A percentile compares a stretch with the other conserved stretches of the same genome.
Conservation (phyloP, 1,140 invertebrate genomes). For the Drosophila carrolli region DNA sequence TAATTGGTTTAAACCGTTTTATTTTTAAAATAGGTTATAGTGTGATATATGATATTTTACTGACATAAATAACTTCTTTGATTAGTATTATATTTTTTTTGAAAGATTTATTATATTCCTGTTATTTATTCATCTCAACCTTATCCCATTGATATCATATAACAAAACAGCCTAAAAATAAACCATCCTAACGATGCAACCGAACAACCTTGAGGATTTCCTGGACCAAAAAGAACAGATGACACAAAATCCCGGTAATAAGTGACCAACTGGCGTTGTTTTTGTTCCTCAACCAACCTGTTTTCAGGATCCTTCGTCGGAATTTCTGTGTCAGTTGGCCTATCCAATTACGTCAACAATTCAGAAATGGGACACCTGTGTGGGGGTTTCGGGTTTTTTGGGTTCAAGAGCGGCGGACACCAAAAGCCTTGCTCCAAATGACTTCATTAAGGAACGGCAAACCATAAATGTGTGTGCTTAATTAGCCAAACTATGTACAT, state of each 20-base stretch:
- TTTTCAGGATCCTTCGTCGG: conserved; percentile 26
- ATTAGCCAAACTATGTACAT: conserved; percentile 54
- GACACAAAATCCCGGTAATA: conserved; percentile 18
- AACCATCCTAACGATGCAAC: neutral
- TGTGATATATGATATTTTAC: too few species aligned
- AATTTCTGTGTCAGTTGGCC: conserved; percentile 46
- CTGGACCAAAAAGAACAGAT: conserved; percentile 18
- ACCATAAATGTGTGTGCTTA: conserved; percentile 33
- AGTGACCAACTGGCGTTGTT: conserved; percentile 41
- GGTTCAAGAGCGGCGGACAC: conserved; percentile 4
- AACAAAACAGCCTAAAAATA: conserved; percentile 19
- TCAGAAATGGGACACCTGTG: conserved; percentile 65
- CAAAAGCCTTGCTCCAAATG: conserved; percentile 27
- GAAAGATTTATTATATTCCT: neutral
- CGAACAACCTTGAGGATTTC: conserved; percentile 40
- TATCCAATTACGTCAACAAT: conserved; percentile 76
- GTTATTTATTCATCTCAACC: neutral
- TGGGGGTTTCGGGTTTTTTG: conserved; percentile 45
- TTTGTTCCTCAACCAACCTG: conserved; percentile 16
- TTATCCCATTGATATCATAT: conserved; percentile 28
- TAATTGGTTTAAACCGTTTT: too few species aligned
- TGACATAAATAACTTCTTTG: too few species aligned
- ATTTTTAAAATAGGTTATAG: too few species aligned
- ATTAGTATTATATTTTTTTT: too few species aligned
- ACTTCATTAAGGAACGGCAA: conserved; percentile 42